These are phyloP conservation scores for Hydrochoerus hydrochaeris DNA, from an alignment of 2,113 vertebrate species.

Conservation along the genomic window DNA sequence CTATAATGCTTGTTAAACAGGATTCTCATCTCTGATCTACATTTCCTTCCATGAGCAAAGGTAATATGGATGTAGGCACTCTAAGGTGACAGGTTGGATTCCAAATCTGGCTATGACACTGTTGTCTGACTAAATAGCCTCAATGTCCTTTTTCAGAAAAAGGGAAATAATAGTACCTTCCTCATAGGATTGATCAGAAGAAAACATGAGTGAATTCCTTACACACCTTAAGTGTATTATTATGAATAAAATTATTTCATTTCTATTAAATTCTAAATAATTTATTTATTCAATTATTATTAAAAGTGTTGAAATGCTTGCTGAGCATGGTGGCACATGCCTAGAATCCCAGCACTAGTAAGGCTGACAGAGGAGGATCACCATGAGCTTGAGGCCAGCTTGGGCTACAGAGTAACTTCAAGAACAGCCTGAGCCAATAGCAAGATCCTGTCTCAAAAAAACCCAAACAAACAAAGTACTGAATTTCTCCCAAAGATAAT, in stretches of 20 bases:
- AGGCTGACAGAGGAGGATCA: not conserved
- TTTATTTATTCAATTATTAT: not conserved
- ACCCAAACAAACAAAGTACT: not conserved
- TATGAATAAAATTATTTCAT: not conserved
- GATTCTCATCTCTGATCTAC: not conserved
- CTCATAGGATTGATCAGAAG: not conserved
- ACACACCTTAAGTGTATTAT: not conserved
- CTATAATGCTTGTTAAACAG: not conserved
- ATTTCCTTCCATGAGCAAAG: not conserved
- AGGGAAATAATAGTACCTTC: not conserved
- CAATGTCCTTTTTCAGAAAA: not conserved
- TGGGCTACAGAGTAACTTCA: not conserved
- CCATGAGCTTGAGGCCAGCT: not conserved
- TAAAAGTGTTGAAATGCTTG: not conserved
- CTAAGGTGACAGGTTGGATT: not conserved
- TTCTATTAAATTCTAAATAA: not conserved
- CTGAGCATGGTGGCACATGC: not conserved
- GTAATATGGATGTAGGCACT: not conserved
- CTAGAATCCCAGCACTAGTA: not conserved
- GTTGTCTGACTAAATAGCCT: rapidly evolving
- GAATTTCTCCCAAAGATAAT: not conserved
- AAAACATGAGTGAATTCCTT: not conserved
- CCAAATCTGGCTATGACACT: not conserved
- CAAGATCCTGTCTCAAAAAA: not conserved
- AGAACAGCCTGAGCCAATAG: not conserved